Conservation (phyloP, 23 tunicate species). For the Trididemnum miniatum region DNA sequence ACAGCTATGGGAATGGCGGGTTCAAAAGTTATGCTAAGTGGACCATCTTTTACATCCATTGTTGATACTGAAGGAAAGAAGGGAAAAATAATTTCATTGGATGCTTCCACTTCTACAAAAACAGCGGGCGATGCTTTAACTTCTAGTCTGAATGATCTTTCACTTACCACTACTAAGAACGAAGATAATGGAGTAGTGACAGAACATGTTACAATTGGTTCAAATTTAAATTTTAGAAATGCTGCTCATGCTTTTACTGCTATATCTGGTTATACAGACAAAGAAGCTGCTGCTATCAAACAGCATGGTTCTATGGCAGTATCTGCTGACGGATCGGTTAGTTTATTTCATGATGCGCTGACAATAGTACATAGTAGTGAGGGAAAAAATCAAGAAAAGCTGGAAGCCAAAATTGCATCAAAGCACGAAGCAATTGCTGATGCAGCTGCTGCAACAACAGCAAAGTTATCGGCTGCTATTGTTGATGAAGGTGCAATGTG, state of each 20-base stretch:
- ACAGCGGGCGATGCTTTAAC: constrained; percentile 22
- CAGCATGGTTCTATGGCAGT: constrained; percentile 50
- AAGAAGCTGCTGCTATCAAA: constrained; percentile 36
- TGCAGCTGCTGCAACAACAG: constrained; percentile 66
- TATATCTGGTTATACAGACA: constrained; percentile 60
- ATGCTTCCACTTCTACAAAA: not conserved
- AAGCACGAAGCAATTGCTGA: constrained; percentile 56
- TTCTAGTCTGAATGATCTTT: not conserved
- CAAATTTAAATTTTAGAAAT: constrained; percentile 8
- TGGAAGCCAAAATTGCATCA: constrained; percentile 15
- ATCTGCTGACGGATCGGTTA: constrained; percentile 50
- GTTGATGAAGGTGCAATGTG: constrained; percentile 71
- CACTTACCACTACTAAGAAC: not conserved
- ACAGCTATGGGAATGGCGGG: constrained; percentile 42
- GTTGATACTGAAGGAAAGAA: constrained; percentile 6
- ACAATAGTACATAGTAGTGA: constrained; percentile 17
- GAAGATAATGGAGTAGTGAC: constrained; percentile 82
- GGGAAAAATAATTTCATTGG: constrained; percentile 2
- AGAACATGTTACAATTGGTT: constrained; percentile 42
- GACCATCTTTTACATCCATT: constrained; percentile 11
- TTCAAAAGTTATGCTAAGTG: constrained; percentile 28
- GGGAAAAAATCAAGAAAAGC: not conserved
- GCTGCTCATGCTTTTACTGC: constrained; percentile 60
- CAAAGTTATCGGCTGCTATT: constrained; percentile 45
- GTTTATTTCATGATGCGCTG: constrained; percentile 64